Base-by-base conservation (phyloP, 2,113 vertebrate genomes). In the Anolis carolinensis region DNA sequence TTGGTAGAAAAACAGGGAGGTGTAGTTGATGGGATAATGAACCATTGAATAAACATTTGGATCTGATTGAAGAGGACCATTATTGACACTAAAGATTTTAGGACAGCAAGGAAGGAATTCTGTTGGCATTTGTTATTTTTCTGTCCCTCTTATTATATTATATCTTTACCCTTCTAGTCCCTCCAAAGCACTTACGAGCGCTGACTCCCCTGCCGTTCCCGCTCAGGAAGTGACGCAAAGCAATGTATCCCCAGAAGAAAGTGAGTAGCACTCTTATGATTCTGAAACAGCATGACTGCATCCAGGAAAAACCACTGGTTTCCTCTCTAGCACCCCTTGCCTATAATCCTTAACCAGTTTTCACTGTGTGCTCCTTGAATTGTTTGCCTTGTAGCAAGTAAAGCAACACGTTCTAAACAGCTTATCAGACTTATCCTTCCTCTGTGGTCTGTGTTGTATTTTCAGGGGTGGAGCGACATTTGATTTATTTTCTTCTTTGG, bases 151-250 rank as follows among this genome's bases (percentile, higher is more conserved):
- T n/a, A 27, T 3, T 55, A 16, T 81, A 9, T 32, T 27, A 27
- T 63, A 70, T 36, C 34, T 21, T 73, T 30, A n/a, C 3, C 62
- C 48, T 10, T 20, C 25, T 7, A 48, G 80, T 68, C 21, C 9
- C 48, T 25, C n/a, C 13, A 81, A 82, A 55, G 55, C n/a, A 7
- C 62, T n/a, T 55, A 25, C 34, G 7, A 32, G 32, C n/a, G 44
- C 78, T 21, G 36, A 74, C 4, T 1, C 81, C n/a, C 30, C 2
- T 48, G 72, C 72, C 44, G 74, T 11, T 10, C 16, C 25, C 36
- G 13, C 2, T 88, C 87, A 88, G 87, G 82, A 84, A 80, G 81
- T 39, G 68, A 63, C 71, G 27, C 71, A 70, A 44, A 74, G 71
- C 48, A 84, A 55, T 80, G 70, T 74, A 72, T 75, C 44, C 20